Conservation (phyloP, 1,140 invertebrate genomes). For the Sweltsa coloradensis region DNA sequence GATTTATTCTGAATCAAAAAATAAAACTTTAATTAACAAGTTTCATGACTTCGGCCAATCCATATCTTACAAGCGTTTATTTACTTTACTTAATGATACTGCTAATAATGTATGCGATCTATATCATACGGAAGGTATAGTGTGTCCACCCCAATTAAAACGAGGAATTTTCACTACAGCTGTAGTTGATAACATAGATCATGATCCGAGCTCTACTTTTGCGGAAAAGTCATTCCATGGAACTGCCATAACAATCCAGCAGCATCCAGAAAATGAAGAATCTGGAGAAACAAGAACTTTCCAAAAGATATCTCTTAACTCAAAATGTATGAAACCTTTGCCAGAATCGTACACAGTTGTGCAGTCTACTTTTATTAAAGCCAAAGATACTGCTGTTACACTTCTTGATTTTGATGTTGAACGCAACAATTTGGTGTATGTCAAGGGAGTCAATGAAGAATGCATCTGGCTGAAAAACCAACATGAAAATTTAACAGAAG, state of each 20-base stretch:
- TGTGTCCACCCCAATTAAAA: too few relatives aligned
- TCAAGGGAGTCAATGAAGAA: too few relatives aligned
- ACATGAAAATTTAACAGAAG: too few relatives aligned
- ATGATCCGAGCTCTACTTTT: neutral
- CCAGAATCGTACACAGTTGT: neutral
- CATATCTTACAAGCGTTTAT: too few relatives aligned
- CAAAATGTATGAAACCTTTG: neutral
- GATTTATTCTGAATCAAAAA: too few relatives aligned
- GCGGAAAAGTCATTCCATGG: slow-evolving; percentile 2
- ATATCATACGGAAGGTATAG: too few relatives aligned
- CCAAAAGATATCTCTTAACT: neutral
- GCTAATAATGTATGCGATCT: too few relatives aligned
- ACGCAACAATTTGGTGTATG: too few relatives aligned
- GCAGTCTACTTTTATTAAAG: neutral
- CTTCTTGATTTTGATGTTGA: neutral
- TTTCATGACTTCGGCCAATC: too few relatives aligned
- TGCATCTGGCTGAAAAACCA: too few relatives aligned
- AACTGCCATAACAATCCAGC: neutral
- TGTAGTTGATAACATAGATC: neutral
- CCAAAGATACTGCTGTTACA: neutral
- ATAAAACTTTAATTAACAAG: too few relatives aligned
- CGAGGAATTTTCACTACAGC: slow-evolving; percentile 4
- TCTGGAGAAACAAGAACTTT: neutral
- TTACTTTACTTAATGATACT: too few relatives aligned
- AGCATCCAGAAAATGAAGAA: neutral